These are phyloP conservation scores for Chesias legatella DNA, from an alignment of 2,888 invertebrate species.

Conservation along the genomic window DNA sequence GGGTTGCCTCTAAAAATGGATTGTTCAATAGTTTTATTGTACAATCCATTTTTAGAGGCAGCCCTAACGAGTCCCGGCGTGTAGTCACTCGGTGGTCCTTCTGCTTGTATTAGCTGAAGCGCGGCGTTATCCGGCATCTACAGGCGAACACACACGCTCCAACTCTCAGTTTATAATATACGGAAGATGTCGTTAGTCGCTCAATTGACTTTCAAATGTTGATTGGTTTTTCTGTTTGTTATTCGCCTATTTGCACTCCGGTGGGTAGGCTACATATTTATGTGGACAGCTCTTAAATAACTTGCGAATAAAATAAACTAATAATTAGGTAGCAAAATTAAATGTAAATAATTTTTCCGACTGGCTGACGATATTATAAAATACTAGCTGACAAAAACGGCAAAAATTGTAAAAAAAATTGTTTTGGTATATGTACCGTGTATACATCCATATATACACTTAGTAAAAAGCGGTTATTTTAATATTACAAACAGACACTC, in stretches of 20 bases:
- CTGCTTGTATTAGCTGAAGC: conserved; percentile 38
- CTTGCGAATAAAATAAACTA: too few species aligned
- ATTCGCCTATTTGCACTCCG: neutral
- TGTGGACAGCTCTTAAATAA: too few species aligned
- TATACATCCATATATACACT: too few species aligned
- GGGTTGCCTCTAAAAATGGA: conserved; percentile 8
- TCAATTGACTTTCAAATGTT: conserved; percentile 27
- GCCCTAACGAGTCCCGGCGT: conserved; percentile 14
- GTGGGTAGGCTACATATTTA: too few species aligned
- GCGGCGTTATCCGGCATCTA: conserved; percentile 40
- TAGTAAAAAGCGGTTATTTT: too few species aligned
- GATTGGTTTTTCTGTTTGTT: neutral
- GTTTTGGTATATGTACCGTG: too few species aligned
- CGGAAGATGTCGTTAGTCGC: conserved; percentile 23
- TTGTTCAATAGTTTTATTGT: neutral
- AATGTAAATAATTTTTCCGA: too few species aligned
- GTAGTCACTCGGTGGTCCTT: conserved; percentile 44
- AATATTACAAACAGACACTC: too few species aligned
- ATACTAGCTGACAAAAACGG: too few species aligned
- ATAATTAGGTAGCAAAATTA: too few species aligned
- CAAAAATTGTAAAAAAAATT: too few species aligned
- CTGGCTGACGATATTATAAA: too few species aligned
- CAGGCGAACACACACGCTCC: conserved; percentile 37
- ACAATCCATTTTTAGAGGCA: conserved; percentile 1
- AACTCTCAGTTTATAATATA: conserved; percentile 33